Evolutionary conservation across 2,797 vertebrate genomes (phyloP).

Genomic region (Allobates femoralis): DNA sequence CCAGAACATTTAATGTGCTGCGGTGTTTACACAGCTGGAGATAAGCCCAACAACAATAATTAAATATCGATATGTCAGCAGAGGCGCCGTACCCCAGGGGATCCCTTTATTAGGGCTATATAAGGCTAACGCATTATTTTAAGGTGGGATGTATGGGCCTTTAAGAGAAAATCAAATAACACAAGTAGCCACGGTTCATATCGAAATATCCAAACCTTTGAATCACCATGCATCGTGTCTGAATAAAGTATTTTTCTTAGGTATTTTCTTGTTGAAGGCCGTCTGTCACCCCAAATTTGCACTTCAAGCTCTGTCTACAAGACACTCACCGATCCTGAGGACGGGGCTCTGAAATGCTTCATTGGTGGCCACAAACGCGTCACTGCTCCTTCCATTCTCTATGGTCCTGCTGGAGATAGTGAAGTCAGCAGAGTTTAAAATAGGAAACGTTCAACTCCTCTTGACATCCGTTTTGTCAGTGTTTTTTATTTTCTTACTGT

Average conservation of each 20-base stretch:
- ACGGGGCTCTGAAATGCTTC: too few species aligned
- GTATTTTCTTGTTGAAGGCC: conserved; percentile 10
- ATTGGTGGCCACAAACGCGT: too few species aligned
- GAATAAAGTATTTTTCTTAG: neutral
- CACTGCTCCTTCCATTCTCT: too few species aligned
- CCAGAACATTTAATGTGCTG: conserved; percentile 1
- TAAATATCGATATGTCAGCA: conserved; percentile 15
- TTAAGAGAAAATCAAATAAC: neutral
- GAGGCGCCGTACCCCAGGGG: conserved; percentile 1
- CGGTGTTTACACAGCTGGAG: conserved; percentile 10
- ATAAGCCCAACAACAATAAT: conserved; percentile 32
- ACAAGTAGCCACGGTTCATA: neutral
- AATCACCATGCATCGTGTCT: neutral
- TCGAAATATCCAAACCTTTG: neutral
- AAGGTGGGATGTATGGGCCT: neutral
- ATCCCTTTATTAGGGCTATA: conserved; percentile 8
- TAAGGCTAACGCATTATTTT: neutral
- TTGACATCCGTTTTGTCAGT: too few species aligned
- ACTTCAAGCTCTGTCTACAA: too few species aligned
- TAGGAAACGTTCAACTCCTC: too few species aligned
- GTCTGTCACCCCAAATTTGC: too few species aligned
- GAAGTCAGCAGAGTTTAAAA: too few species aligned
- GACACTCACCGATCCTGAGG: too few species aligned
- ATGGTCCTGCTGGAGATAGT: too few species aligned
- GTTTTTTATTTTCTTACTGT: too few species aligned